phyloP scores from a whole-genome alignment of 1,140 invertebrate species.

The Nasonia longicornis region DNA sequence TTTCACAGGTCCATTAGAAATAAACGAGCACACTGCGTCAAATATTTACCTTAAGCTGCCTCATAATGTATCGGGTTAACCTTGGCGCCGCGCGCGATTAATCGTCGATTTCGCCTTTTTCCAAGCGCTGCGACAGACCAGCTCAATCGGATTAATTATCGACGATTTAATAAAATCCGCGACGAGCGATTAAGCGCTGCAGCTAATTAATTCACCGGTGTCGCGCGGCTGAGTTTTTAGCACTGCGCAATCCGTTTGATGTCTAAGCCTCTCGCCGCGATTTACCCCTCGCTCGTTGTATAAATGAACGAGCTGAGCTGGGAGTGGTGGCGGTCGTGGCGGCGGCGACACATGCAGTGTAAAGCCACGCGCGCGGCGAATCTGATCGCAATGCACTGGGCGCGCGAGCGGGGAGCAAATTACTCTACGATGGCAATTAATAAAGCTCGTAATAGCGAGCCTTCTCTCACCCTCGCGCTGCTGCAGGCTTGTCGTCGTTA shows the following conservation, averaged over 20 bases:
- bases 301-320: not conserved
- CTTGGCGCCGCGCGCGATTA: too few relatives aligned
- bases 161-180: not conserved
- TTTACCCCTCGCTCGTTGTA: not conserved
- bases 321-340: not conserved
- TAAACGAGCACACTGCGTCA: too few relatives aligned
- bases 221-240: not conserved
- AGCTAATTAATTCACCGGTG: not conserved
- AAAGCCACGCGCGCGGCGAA: not conserved
- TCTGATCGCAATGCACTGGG: conserved; percentile 27
- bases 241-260: conserved; percentile 4
- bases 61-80: too few relatives aligned
- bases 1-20: too few relatives aligned
- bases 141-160: not conserved
- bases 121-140: too few relatives aligned
- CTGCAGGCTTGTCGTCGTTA: conserved; percentile 59
- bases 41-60: too few relatives aligned
- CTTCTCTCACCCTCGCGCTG: conserved; percentile 33
- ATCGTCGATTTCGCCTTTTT: too few relatives aligned
- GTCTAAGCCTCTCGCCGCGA: not conserved
- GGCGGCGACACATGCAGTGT: not conserved
- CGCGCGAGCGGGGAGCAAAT: conserved; percentile 56
- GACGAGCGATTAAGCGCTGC: not conserved
- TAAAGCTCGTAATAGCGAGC: conserved; percentile 65
- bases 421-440: conserved; percentile 68